phyloP scores from a whole-genome alignment of 2,113 vertebrate genomes.

The Etheostoma cragini region DNA sequence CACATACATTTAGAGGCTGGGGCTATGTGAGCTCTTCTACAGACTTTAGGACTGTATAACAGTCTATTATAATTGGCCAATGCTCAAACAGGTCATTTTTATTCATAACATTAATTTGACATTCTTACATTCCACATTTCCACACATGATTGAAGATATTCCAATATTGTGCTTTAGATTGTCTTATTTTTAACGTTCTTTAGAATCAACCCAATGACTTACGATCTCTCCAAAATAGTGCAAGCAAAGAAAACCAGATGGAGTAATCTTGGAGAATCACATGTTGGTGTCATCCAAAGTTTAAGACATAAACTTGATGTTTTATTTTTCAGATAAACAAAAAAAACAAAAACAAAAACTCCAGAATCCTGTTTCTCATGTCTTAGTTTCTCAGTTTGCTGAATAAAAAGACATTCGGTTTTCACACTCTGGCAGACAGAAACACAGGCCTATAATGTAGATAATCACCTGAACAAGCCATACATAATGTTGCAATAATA shows the following conservation, averaged over 20 bases:
- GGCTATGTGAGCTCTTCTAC: background rate
- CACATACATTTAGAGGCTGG: no score
- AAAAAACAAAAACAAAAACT: background rate
- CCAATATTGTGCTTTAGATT: background rate
- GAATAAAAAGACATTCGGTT: background rate
- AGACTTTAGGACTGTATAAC: background rate
- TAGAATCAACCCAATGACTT: background rate
- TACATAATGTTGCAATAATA: slow-evolving; percentile 60
- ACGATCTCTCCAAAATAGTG: background rate
- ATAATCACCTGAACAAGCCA: slow-evolving; percentile 64
- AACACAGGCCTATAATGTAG: slow-evolving; percentile 46
- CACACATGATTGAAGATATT: background rate
- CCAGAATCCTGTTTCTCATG: background rate
- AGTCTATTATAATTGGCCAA: background rate
- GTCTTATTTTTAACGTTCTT: background rate
- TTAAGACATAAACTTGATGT: background rate
- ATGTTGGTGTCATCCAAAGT: background rate
- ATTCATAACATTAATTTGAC: background rate
- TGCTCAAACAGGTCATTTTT: background rate
- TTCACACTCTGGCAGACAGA: slow-evolving; percentile 25
- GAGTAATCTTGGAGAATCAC: background rate
- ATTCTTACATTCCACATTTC: background rate
- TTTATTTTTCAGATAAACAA: background rate
- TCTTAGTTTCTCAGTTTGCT: background rate
- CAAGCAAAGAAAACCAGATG: background rate